These are phyloP conservation scores for Sebastes itinus DNA, from an alignment of 2,797 vertebrate species.

Conservation along the genomic window DNA sequence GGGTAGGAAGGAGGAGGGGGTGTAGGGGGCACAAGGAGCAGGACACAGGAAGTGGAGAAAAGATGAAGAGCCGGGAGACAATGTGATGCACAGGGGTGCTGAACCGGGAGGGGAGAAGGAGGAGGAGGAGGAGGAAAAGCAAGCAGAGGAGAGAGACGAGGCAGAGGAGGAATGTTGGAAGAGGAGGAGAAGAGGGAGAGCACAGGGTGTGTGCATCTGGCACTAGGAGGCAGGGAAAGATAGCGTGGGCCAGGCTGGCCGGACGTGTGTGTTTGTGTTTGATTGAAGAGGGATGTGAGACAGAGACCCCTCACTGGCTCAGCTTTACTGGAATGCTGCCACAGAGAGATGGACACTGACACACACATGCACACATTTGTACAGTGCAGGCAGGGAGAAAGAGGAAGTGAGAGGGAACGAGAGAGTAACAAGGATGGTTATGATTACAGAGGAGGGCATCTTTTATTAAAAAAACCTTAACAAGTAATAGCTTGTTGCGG, in stretches of 20 bases:
- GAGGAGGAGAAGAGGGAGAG: conserved; percentile 65
- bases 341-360: conserved; percentile 72
- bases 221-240: conserved; percentile 83
- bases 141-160: conserved; percentile 62
- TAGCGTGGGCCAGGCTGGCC: conserved; percentile 85
- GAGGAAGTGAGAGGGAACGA: conserved; percentile 34
- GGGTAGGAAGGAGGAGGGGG: conserved; percentile 71
- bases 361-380: conserved; percentile 61
- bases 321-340: conserved; percentile 82
- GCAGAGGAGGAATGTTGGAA: conserved; percentile 68
- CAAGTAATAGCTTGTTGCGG: not conserved
- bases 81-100: conserved; percentile 80
- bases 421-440: not conserved
- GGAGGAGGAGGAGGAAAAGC: conserved; percentile 31
- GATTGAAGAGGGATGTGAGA: conserved; percentile 88
- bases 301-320: conserved; percentile 84
- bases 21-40: conserved; percentile 80
- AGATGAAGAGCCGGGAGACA: conserved; percentile 84
- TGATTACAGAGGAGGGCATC: conserved; percentile 3
- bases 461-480: not conserved
- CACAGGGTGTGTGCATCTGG: conserved; percentile 84
- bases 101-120: conserved; percentile 53
- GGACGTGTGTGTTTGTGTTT: conserved; percentile 90
- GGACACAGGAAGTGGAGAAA: conserved; percentile 85
- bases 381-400: conserved; percentile 40